Evolutionary conservation across 1,140 invertebrate species (phyloP), one percentile per base, ranked within the genome.

Genomic region (Trichonephila inaurata): DNA sequence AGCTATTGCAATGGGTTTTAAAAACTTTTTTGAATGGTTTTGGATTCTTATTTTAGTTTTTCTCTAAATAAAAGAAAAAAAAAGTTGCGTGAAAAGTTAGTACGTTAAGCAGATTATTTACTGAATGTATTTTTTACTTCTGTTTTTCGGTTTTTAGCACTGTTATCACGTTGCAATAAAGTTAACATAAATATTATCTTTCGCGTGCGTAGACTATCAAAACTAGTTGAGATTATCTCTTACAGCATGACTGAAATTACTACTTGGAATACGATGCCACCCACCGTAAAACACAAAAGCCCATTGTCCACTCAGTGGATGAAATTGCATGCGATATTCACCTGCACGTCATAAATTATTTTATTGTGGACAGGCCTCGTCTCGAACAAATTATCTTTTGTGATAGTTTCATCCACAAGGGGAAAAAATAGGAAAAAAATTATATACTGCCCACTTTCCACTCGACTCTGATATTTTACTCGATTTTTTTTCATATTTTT

Each of bases 341-440:
- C 85, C 51, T 33, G 69, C 44, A 91, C 89, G 89, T 60, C 69
- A 62, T 91, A 82, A 91, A 91, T 91, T 82, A 82, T 91, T 61
- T 91, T 61, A 91, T 62, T 28, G 69, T 40, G 24, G 69, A 40
- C 60, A 87, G 16, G 19, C 28, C 51, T 82, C 72, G 33, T 91
- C 72, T 82, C 85, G 40, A 24, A 91, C 64, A 77, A 89, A 91
- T 91, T 91, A 82, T 60, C 89, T 91, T 89, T 82, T 77, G 89
- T 91, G 44, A 81, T 82, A 81, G 69, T 91, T 91, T 91, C 89
- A 61, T 19, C 21, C 58, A 82, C 44, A 82, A 61, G 60, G 62
- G 33, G 19, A 19, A 77, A 90, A 66, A 89, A 60, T 77, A n/a
- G n/a, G 24, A 58, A 6, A 51, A 89, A 72, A 66, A 89, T 28